These are phyloP conservation scores for Nymphalis io DNA, from an alignment of 1,140 invertebrate species.

Conservation along the genomic window DNA sequence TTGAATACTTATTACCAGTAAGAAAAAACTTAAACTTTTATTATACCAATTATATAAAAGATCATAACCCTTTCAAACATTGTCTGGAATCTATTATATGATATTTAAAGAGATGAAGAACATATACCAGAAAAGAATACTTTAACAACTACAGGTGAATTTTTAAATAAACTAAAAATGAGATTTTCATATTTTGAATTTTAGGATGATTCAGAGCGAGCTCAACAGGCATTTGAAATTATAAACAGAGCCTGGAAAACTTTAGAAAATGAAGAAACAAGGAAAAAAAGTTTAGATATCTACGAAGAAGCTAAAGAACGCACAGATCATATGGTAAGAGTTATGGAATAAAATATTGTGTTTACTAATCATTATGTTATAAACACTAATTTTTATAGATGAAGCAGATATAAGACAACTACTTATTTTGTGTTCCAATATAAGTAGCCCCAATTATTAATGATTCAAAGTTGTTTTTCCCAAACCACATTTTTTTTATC, in stretches of 20 bases:
- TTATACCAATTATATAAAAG: background rate
- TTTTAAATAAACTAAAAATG: background rate
- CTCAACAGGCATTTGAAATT: slow-evolving; percentile 96
- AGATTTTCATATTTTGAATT: slow-evolving; percentile 6
- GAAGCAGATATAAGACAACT: too few relatives aligned
- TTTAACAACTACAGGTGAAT: background rate
- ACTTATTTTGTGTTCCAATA: too few relatives aligned
- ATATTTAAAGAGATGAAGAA: background rate
- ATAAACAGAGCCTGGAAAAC: slow-evolving; percentile 98
- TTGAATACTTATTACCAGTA: background rate
- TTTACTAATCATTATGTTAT: too few relatives aligned
- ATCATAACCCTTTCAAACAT: background rate
- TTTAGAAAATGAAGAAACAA: slow-evolving; percentile 96
- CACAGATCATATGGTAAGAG: slow-evolving; percentile 94
- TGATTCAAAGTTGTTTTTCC: too few relatives aligned
- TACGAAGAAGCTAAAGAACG: slow-evolving; percentile 98
- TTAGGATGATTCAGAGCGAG: slow-evolving; percentile 94
- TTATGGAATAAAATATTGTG: background rate
- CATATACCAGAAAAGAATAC: background rate
- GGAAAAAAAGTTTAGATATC: slow-evolving; percentile 96
- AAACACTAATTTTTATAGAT: too few relatives aligned
- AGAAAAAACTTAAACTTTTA: background rate
- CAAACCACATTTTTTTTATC: too few relatives aligned
- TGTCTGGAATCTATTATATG: slow-evolving; percentile 1
- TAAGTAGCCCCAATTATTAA: too few relatives aligned